phyloP scores from a whole-genome alignment of 2,113 vertebrate species.

The Microcebus jonahi region DNA sequence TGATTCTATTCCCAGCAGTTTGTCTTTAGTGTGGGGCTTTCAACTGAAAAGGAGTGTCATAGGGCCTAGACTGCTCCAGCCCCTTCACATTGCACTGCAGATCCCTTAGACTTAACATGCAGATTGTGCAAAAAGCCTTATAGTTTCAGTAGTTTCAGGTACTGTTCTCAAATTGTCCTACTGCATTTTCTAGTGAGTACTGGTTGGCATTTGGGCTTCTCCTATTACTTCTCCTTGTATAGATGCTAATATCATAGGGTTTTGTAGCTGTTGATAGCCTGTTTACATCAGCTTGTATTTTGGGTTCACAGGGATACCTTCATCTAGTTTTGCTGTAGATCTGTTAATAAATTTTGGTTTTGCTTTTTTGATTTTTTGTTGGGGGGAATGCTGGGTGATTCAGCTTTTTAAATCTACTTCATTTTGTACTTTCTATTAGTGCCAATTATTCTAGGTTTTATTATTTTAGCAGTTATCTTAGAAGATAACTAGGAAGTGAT shows the following conservation, averaged over 20 bases:
- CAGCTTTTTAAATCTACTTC: slow-evolving; percentile 1
- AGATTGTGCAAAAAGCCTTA: not conserved
- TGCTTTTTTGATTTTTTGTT: not conserved
- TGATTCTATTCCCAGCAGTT: not conserved
- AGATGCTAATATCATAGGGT: not conserved
- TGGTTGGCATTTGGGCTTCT: not conserved
- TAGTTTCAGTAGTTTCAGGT: not conserved
- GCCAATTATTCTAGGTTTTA: not conserved
- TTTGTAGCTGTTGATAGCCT: not conserved
- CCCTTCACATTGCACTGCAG: not conserved
- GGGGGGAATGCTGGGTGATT: not conserved
- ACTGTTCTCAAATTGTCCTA: not conserved
- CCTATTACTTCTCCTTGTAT: not conserved
- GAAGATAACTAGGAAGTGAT: not conserved
- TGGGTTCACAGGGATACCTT: not conserved
- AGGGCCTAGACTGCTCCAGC: not conserved
- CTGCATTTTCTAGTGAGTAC: not conserved
- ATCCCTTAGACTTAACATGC: not conserved
- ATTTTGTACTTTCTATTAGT: not conserved
- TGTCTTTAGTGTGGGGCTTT: not conserved
- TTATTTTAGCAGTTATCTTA: not conserved
- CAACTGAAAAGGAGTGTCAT: not conserved
- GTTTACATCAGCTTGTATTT: not conserved
- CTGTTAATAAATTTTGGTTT: not conserved
- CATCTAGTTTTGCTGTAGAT: not conserved